Evolutionary conservation across 1,140 invertebrate genomes (phyloP).

Genomic region (Belonocnema kinseyi): DNA sequence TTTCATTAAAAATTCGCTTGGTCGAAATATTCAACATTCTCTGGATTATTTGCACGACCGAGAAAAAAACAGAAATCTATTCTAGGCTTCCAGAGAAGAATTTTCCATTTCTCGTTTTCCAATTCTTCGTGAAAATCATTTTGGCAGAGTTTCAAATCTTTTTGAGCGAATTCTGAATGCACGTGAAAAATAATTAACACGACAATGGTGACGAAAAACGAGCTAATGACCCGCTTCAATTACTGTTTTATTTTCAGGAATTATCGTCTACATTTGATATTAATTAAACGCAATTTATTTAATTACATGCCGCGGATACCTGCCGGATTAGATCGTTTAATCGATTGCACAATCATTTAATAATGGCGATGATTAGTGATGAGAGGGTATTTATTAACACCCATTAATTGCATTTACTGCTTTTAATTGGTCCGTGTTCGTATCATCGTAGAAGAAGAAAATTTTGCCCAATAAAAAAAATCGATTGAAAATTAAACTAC

Average conservation of each 20-base stretch:
- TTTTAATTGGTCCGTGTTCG: background rate
- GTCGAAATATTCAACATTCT: background rate
- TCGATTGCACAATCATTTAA: conserved; percentile 15
- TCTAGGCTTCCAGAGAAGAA: background rate
- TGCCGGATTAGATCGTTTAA: background rate
- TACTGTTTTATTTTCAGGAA: conserved; percentile 9
- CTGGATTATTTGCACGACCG: background rate
- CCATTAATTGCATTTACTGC: background rate
- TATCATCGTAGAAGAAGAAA: background rate
- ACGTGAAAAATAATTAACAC: conserved; percentile 24
- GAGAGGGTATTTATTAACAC: background rate
- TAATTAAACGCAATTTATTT: background rate
- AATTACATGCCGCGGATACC: background rate
- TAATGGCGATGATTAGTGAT: background rate
- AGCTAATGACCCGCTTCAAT: background rate
- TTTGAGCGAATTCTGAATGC: background rate
- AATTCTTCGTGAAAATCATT: conserved; percentile 2
- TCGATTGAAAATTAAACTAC: too few species aligned
- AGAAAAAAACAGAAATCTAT: background rate
- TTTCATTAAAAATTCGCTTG: background rate
- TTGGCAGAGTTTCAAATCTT: conserved; percentile 25
- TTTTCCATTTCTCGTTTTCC: background rate
- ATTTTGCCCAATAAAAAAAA: too few species aligned
- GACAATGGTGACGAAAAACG: background rate
- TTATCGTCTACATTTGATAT: background rate